Evolutionary conservation across 2,888 invertebrate genomes (phyloP).

Genomic region (Callinectes sapidus): DNA sequence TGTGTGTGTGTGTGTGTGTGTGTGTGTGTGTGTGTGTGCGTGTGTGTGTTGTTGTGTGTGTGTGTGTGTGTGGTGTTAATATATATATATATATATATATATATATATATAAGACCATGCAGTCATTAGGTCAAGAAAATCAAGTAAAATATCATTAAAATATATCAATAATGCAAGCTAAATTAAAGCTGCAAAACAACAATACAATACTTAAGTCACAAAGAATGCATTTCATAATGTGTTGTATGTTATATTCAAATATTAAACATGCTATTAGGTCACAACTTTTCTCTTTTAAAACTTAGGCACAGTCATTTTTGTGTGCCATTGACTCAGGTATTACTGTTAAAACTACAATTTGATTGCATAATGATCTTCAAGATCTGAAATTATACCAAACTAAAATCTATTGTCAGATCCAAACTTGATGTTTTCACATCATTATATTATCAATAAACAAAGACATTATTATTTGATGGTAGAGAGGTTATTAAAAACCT

Average conservation of each 20-base stretch:
- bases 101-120: neutral
- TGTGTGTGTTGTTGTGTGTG: too few species aligned
- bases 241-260: slow-evolving; percentile 10
- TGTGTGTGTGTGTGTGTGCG: too few species aligned
- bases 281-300: neutral
- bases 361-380: neutral
- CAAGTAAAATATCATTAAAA: neutral
- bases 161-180: neutral
- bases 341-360: neutral
- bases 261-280: neutral
- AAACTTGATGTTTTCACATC: neutral
- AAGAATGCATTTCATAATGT: too few species aligned
- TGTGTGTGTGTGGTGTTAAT: neutral
- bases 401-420: neutral
- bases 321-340: neutral
- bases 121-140: neutral
- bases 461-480: neutral
- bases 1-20: too few species aligned
- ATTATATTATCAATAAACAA: neutral
- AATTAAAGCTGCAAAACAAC: too few species aligned
- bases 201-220: too few species aligned
- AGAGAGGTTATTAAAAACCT: neutral
- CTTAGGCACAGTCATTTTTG: neutral
- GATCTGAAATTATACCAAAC: neutral
- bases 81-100: slow-evolving; percentile 1